Conservation (phyloP, 2,888 invertebrate species). For the Nyleta sp. region DNA sequence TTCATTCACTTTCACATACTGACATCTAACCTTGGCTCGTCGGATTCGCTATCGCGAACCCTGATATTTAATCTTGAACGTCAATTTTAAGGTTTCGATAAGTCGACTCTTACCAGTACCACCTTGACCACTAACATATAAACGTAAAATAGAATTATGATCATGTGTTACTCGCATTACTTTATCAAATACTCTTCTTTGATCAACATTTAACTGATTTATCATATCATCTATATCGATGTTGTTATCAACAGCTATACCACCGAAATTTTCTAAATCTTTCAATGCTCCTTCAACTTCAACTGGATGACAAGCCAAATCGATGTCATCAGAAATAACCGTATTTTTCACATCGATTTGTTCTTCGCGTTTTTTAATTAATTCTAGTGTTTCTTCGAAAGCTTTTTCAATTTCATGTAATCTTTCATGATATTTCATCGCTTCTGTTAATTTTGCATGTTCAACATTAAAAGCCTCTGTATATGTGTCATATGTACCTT, state of each 20-base stretch:
- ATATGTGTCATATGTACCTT: constrained; percentile 63
- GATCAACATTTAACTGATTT: constrained; percentile 62
- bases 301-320: constrained; percentile 37
- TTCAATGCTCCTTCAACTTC: constrained; percentile 45
- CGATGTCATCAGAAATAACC: not conserved
- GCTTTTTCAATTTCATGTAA: constrained; percentile 13
- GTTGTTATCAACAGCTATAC: constrained; percentile 1
- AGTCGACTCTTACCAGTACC: constrained; percentile 3
- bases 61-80: not conserved
- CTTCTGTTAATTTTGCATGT: not conserved
- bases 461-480: constrained; percentile 65
- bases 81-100: not conserved
- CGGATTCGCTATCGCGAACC: too few species aligned
- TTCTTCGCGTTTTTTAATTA: constrained; percentile 12
- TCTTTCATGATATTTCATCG: constrained; percentile 28
- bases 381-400: constrained; percentile 10
- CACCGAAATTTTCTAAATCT: constrained; percentile 33
- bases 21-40: too few species aligned
- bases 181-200: constrained; percentile 61
- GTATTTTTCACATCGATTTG: too few species aligned
- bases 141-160: not conserved
- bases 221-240: constrained; percentile 31
- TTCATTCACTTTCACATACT: too few species aligned
- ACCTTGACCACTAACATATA: constrained; percentile 1
- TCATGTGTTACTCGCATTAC: constrained; percentile 14